These are phyloP conservation scores for Kryptopterus vitreolus DNA, from an alignment of 2,797 vertebrate species.

Conservation along the genomic window DNA sequence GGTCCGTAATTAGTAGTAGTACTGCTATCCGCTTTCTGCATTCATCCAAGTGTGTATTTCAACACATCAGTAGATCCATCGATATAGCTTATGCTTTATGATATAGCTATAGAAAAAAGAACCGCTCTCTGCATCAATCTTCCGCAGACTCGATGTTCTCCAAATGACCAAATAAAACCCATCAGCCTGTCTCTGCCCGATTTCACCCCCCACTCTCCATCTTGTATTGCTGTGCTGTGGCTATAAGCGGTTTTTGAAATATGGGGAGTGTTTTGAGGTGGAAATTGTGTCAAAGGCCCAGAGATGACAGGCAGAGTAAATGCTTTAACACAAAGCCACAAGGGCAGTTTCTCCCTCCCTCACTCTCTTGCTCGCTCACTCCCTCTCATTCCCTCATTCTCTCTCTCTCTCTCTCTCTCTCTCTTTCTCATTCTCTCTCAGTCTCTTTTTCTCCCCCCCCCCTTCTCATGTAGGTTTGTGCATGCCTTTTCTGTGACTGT, in stretches of 20 bases:
- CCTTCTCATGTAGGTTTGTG: constrained; percentile 59
- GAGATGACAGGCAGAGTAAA: constrained; percentile 53
- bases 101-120: background rate
- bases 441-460: constrained; percentile 39
- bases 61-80: background rate
- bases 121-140: background rate
- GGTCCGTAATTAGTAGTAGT: no score
- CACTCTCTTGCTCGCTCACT: constrained; percentile 42
- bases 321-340: constrained; percentile 57
- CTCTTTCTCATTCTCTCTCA: constrained; percentile 37
- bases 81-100: no score
- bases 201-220: constrained; percentile 35
- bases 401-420: constrained; percentile 39
- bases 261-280: constrained; percentile 49
- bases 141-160: background rate
- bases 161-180: constrained; percentile 2
- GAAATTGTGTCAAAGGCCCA: constrained; percentile 50
- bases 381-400: constrained; percentile 38
- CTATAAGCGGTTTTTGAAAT: constrained; percentile 47
- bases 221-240: constrained; percentile 40
- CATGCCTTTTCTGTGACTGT: constrained; percentile 82
- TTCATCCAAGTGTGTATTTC: background rate
- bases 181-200: constrained; percentile 37
- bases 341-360: constrained; percentile 40
- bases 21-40: no score